phyloP scores from a whole-genome alignment of 2,113 vertebrate species.

The Tetrao urogallus region DNA sequence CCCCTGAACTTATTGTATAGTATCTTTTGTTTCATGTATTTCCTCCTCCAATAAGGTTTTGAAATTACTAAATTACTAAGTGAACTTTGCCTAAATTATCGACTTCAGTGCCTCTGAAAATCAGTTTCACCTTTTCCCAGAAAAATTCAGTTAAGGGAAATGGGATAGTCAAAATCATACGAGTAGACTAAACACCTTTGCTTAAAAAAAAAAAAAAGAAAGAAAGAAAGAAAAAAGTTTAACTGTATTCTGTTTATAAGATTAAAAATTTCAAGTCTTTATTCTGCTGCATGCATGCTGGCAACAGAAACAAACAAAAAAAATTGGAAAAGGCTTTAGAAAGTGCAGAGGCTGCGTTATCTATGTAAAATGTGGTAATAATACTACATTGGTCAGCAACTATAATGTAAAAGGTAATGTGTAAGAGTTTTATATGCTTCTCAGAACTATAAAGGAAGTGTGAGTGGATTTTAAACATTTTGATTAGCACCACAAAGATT shows the following conservation, averaged over 20 bases:
- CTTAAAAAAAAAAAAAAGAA: no score
- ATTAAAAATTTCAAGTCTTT: background rate
- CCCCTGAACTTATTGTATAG: background rate
- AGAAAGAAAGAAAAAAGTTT: no score
- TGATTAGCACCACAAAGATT: constrained; percentile 83
- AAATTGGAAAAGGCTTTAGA: background rate
- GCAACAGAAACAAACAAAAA: background rate
- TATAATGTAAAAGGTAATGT: constrained; percentile 74
- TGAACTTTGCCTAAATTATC: constrained; percentile 46
- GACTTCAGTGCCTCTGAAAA: background rate
- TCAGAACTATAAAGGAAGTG: constrained; percentile 76
- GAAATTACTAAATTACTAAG: constrained; percentile 20
- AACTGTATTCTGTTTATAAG: background rate
- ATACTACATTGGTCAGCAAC: constrained; percentile 73
- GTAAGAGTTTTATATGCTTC: constrained; percentile 72
- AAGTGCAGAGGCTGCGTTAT: constrained; percentile 61
- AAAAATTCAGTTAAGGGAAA: background rate
- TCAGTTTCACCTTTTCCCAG: background rate
- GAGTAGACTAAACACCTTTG: background rate
- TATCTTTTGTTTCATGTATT: background rate
- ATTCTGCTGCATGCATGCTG: background rate
- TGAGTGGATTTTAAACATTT: constrained; percentile 83
- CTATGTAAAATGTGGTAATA: constrained; percentile 27
- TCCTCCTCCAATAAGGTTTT: background rate
- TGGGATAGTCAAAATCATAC: background rate